phyloP scores from a whole-genome alignment of 2,113 vertebrate species.

The Strix uralensis region DNA sequence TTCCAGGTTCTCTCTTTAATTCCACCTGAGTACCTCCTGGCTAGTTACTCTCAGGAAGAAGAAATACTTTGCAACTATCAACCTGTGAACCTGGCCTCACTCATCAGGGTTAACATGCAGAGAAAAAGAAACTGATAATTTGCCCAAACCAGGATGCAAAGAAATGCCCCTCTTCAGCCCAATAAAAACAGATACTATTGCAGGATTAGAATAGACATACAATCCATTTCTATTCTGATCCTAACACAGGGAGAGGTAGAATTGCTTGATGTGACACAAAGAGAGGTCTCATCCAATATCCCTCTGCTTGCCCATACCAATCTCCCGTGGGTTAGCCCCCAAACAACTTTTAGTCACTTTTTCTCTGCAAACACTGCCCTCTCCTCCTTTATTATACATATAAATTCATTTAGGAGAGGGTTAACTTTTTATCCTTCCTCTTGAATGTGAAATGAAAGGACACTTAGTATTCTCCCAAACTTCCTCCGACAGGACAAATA shows the following conservation, averaged over 20 bases:
- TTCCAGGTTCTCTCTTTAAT: background rate
- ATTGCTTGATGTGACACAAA: background rate
- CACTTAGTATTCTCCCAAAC: background rate
- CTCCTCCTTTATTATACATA: background rate
- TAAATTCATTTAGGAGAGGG: background rate
- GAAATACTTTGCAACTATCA: background rate
- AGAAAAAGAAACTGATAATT: background rate
- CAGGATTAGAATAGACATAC: background rate
- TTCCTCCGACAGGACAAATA: background rate
- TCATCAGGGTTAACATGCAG: background rate
- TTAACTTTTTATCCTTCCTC: background rate
- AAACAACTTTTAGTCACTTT: background rate
- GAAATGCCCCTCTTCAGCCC: background rate
- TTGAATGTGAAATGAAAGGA: accelerated
- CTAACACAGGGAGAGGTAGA: background rate
- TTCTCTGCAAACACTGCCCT: background rate
- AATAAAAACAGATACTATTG: background rate
- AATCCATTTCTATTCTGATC: background rate
- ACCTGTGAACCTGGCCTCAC: background rate
- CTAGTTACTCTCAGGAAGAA: background rate
- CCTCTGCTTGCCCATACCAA: background rate
- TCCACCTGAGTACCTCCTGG: background rate
- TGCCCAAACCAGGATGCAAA: background rate
- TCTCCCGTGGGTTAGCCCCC: accelerated
- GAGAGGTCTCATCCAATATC: background rate